Conservation (phyloP, 92 coral and sea anemone species). For the Epizoanthus illoricatus region DNA sequence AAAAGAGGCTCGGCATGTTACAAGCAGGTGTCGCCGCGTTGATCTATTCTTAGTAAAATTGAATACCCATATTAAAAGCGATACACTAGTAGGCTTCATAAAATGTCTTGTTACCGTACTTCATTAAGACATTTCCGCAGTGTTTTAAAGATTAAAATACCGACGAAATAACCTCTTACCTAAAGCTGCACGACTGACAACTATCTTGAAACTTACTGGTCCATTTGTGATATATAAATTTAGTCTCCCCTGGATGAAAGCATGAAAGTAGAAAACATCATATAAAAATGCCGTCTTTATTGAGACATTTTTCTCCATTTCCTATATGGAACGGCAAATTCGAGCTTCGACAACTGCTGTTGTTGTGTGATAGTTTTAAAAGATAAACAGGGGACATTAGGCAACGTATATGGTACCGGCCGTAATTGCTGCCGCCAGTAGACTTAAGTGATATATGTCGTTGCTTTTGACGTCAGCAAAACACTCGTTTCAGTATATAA, state of each 20-base stretch:
- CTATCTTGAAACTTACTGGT: neutral
- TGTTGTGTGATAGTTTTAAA: neutral
- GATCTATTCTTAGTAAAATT: conserved; percentile 14
- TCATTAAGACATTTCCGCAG: conserved; percentile 29
- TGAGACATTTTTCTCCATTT: conserved; percentile 4
- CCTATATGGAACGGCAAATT: too few species aligned
- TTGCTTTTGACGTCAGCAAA: too few species aligned
- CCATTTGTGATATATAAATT: neutral
- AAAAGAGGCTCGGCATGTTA: neutral
- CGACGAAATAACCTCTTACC: neutral
- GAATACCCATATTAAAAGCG: conserved; percentile 17
- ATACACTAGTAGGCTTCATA: neutral
- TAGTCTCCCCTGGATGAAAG: neutral
- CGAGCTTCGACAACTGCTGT: neutral
- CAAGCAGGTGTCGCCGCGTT: conserved; percentile 17
- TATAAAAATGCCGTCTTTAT: neutral
- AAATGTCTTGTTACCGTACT: conserved; percentile 11
- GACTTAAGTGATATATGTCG: too few species aligned
- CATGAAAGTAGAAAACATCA: conserved; percentile 5
- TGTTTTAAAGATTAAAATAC: neutral
- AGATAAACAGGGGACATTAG: neutral
- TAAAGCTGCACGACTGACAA: conserved; percentile 3
- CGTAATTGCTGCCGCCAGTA: too few species aligned
- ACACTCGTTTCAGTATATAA: too few species aligned
- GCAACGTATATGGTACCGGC: too few species aligned